These are phyloP conservation scores for Tethya wilhelma DNA, from an alignment of 37 sponge, comb jelly and placozoan genomes.

Conservation along the genomic window DNA sequence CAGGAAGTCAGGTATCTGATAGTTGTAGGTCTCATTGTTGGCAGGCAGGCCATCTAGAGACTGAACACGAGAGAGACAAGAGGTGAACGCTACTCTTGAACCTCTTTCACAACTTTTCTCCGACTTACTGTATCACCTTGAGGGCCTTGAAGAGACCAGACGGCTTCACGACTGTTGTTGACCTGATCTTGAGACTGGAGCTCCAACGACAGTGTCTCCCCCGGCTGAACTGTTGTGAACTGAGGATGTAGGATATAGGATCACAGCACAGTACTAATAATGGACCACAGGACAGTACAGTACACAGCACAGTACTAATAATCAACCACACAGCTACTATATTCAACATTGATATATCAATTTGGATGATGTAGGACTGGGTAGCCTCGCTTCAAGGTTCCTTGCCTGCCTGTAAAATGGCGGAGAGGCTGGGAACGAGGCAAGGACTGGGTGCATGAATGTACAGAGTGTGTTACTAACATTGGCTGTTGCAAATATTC, in stretches of 20 bases:
- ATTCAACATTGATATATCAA: no score
- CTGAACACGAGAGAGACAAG: slow-evolving; percentile 17
- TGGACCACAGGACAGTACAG: no score
- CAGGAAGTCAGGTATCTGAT: slow-evolving; percentile 24
- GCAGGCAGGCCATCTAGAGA: slow-evolving; percentile 68
- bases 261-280: no score
- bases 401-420: background rate
- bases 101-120: no score
- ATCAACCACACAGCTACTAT: no score
- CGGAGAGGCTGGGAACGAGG: no score
- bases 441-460: no score
- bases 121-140: slow-evolving; percentile 34
- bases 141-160: slow-evolving; percentile 70
- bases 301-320: background rate
- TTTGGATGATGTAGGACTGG: no score
- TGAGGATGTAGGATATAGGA: no score
- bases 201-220: slow-evolving; percentile 54
- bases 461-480: background rate
- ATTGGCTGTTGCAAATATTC: slow-evolving; percentile 7
- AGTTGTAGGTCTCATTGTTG: slow-evolving; percentile 44
- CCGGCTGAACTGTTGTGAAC: slow-evolving; percentile 59
- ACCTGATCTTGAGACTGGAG: slow-evolving; percentile 70
- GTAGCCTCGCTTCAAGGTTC: no score
- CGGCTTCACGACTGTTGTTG: slow-evolving; percentile 69
- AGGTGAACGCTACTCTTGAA: no score